Percentiles rank a stretch among this genome's conserved stretches.
phyloP scores from a whole-genome alignment of 2,888 invertebrate species.

The Mythimna impura region DNA sequence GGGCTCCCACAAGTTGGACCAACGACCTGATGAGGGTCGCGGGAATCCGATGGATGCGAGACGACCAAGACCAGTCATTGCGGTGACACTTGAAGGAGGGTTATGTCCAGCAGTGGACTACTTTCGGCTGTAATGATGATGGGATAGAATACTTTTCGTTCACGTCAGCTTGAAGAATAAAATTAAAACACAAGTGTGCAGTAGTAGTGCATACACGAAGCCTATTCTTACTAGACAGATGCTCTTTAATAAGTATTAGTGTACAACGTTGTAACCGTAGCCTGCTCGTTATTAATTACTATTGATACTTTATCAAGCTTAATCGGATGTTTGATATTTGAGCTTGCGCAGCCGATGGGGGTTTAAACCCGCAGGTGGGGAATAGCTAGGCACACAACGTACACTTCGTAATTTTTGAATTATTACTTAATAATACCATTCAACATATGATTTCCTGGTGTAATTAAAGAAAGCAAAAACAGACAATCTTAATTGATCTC shows the following conservation, averaged over 20 bases:
- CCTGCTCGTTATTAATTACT: slow-evolving; percentile 47
- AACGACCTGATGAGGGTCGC: too few species aligned
- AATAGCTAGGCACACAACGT: slow-evolving; percentile 13
- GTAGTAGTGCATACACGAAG: slow-evolving; percentile 24
- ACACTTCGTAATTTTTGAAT: slow-evolving; percentile 26
- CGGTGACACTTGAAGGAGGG: too few species aligned
- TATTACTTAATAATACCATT: slow-evolving; percentile 42
- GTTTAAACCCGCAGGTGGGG: slow-evolving; percentile 48
- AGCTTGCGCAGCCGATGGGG: slow-evolving; percentile 43
- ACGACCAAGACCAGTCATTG: too few species aligned
- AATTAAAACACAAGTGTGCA: not conserved
- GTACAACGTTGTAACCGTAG: slow-evolving; percentile 39
- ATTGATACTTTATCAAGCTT: slow-evolving; percentile 59
- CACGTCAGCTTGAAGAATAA: slow-evolving; percentile 3
- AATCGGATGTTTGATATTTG: slow-evolving; percentile 54
- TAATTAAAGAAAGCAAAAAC: slow-evolving; percentile 47
- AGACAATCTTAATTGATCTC: slow-evolving; percentile 46
- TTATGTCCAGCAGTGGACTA: too few species aligned
- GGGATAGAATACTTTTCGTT: not conserved
- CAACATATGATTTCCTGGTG: slow-evolving; percentile 32
- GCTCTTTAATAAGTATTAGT: slow-evolving; percentile 45
- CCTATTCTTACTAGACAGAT: slow-evolving; percentile 48
- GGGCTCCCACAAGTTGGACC: too few species aligned
- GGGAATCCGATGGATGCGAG: too few species aligned
- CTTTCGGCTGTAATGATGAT: too few species aligned